A percentile compares a stretch with the other conserved stretches of the same genome.
These are phyloP conservation scores for Drosophila ananassae DNA, from an alignment of 1,140 invertebrate species.

Conservation along the genomic window DNA sequence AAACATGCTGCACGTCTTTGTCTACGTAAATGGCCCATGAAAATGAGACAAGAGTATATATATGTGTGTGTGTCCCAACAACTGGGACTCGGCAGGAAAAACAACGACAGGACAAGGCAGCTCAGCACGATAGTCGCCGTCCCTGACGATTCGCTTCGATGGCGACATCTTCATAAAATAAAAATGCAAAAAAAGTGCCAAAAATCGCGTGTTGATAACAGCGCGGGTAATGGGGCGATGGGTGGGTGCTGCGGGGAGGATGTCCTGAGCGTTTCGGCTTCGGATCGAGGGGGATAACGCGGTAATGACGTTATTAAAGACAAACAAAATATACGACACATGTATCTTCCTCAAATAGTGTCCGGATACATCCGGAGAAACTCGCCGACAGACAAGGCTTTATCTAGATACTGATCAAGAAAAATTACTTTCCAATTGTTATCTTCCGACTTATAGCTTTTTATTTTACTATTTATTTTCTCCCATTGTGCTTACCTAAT, in stretches of 20 bases:
- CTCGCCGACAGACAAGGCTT: too few species aligned
- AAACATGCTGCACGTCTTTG: slow-evolving; percentile 77
- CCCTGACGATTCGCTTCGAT: slow-evolving; percentile 48
- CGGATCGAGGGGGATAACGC: background rate
- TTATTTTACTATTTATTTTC: too few species aligned
- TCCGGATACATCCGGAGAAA: background rate
- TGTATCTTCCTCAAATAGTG: background rate
- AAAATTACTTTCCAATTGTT: too few species aligned
- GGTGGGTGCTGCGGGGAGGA: background rate
- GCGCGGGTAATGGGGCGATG: slow-evolving; percentile 38
- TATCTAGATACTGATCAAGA: too few species aligned
- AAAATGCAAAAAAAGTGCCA: slow-evolving; percentile 57
- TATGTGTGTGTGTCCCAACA: slow-evolving; percentile 5
- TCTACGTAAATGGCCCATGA: slow-evolving; percentile 81
- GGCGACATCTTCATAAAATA: slow-evolving; percentile 62
- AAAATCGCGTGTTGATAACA: slow-evolving; percentile 78
- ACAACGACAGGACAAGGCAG: slow-evolving; percentile 26
- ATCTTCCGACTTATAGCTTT: too few species aligned
- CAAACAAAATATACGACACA: slow-evolving; percentile 5
- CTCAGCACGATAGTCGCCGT: slow-evolving; percentile 65
- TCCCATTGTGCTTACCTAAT: too few species aligned
- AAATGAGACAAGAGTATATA: slow-evolving; percentile 73
- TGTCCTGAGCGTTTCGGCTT: background rate
- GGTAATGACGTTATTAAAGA: slow-evolving; percentile 20
- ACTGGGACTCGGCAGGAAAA: slow-evolving; percentile 26